A percentile compares a stretch with the other conserved stretches of the same genome.
These are phyloP conservation scores for Cetonia aurata DNA, from an alignment of 2,888 invertebrate genomes.

Conservation along the genomic window DNA sequence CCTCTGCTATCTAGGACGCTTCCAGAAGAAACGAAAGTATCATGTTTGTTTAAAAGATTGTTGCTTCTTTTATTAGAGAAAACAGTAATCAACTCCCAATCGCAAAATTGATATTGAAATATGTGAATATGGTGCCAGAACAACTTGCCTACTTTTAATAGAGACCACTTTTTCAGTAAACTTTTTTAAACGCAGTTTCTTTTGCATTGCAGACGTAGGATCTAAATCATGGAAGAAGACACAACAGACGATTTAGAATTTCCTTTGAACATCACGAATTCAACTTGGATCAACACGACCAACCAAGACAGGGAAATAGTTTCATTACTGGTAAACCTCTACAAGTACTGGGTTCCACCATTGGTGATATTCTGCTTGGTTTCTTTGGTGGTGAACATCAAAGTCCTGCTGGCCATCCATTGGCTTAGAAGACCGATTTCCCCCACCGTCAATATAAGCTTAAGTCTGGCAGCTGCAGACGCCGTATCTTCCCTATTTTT, in stretches of 20 bases:
- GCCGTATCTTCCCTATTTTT: conserved; percentile 70
- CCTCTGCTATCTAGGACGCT: too few species aligned
- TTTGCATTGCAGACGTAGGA: conserved; percentile 3
- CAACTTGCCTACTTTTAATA: too few species aligned
- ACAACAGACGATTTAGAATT: background rate
- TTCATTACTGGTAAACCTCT: background rate
- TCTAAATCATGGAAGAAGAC: conserved; percentile 1
- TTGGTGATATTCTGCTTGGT: conserved; percentile 68
- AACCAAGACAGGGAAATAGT: conserved; percentile 11
- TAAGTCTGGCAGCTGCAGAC: conserved; percentile 73
- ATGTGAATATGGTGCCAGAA: too few species aligned
- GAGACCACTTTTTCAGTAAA: too few species aligned
- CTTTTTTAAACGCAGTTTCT: too few species aligned
- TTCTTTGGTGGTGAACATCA: conserved; percentile 69
- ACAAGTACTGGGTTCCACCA: conserved; percentile 55
- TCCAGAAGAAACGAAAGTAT: too few species aligned
- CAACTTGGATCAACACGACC: background rate
- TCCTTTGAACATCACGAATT: background rate
- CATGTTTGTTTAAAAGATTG: too few species aligned
- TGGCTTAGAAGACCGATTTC: conserved; percentile 72
- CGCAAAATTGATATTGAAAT: too few species aligned
- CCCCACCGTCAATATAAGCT: conserved; percentile 71
- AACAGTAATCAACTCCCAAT: too few species aligned
- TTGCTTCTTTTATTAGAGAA: too few species aligned
- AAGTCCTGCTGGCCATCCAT: conserved; percentile 69